Conservation (phyloP, 2,113 vertebrate genomes). For the Eira barbara region DNA sequence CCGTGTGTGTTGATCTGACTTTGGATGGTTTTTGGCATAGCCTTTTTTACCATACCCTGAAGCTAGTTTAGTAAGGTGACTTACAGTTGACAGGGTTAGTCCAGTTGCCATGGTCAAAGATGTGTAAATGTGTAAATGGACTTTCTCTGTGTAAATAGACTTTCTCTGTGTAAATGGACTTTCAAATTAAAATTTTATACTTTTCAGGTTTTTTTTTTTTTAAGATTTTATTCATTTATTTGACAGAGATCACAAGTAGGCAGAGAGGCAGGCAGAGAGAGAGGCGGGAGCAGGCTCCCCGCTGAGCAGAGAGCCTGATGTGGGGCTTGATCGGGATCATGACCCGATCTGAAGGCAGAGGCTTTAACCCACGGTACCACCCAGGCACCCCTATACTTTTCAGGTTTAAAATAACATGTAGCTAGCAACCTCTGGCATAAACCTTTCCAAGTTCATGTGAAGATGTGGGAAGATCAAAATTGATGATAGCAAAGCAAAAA, state of each 20-base stretch:
- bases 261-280: too few species aligned
- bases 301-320: too few species aligned
- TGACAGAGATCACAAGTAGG: too few species aligned
- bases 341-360: too few species aligned
- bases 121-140: too few species aligned
- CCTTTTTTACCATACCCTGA: neutral
- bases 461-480: neutral
- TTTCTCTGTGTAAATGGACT: neutral
- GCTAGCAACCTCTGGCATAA: neutral
- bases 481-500: neutral
- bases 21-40: neutral
- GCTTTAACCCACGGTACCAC: too few species aligned
- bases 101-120: neutral
- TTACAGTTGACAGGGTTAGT: neutral
- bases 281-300: too few species aligned
- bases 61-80: neutral
- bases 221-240: too few species aligned
- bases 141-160: neutral
- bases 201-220: conserved; percentile 7
- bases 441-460: neutral
- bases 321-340: too few species aligned
- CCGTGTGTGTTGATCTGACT: neutral
- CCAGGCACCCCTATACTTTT: neutral
- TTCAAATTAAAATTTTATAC: neutral
- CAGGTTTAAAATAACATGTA: neutral